These are phyloP conservation scores for Tachuris rubrigastra DNA, from an alignment of 2,113 vertebrate species.

Conservation along the genomic window DNA sequence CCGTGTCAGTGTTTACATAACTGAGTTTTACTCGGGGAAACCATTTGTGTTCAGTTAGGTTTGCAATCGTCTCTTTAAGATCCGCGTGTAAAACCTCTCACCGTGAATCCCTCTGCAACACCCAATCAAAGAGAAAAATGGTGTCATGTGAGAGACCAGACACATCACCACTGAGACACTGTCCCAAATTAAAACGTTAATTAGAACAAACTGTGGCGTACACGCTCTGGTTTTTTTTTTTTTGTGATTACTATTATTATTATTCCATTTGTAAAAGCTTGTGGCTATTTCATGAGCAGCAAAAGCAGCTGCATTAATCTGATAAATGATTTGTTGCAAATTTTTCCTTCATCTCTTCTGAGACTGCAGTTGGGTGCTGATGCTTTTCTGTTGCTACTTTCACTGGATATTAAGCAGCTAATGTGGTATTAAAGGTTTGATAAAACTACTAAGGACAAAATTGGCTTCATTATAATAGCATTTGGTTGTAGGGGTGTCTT, in stretches of 20 bases:
- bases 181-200: constrained; percentile 50
- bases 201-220: constrained; percentile 31
- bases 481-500: constrained; percentile 49
- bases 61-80: constrained; percentile 21
- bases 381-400: constrained; percentile 25
- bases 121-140: constrained; percentile 29
- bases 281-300: constrained; percentile 24
- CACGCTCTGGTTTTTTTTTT: not conserved
- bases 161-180: not conserved
- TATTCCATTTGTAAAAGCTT: constrained; percentile 14
- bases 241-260: not conserved
- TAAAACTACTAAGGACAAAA: constrained; percentile 42
- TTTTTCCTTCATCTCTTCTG: constrained; percentile 62
- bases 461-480: not conserved
- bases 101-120: not conserved
- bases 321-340: constrained; percentile 52
- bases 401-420: constrained; percentile 65
- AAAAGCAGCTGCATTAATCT: constrained; percentile 65
- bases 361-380: not conserved
- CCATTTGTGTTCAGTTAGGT: not conserved
- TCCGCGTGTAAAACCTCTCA: not conserved
- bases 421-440: constrained; percentile 65
- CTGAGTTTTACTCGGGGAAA: not conserved
- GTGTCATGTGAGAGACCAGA: constrained; percentile 20
- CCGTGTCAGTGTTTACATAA: not conserved